Evolutionary conservation across 2,113 vertebrate genomes (phyloP).

Genomic region (human (Homo sapiens)): DNA sequence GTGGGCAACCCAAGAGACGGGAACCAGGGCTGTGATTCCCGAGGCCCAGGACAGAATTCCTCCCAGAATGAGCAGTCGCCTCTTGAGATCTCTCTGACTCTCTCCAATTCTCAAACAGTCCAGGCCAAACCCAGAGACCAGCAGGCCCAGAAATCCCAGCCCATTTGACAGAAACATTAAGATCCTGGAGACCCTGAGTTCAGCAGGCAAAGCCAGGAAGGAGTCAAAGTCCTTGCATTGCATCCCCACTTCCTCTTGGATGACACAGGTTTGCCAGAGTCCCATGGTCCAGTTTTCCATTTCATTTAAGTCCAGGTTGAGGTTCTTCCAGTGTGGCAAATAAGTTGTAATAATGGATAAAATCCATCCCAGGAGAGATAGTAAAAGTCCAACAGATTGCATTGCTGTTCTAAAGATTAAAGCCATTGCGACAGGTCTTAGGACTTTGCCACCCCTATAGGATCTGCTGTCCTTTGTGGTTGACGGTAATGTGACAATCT

Average conservation of each 20-base stretch:
- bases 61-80: constrained; percentile 86
- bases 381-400: constrained; percentile 89
- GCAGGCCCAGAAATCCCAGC: constrained; percentile 87
- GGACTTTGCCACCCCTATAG: constrained; percentile 43
- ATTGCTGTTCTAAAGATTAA: constrained; percentile 72
- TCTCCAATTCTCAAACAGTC: constrained; percentile 88
- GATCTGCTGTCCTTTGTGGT: constrained; percentile 61
- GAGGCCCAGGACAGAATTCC: constrained; percentile 90
- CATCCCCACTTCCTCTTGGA: constrained; percentile 85
- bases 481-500: constrained; percentile 66
- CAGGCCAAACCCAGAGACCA: constrained; percentile 88
- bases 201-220: constrained; percentile 86
- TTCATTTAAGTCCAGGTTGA: constrained; percentile 91
- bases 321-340: constrained; percentile 95
- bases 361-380: constrained; percentile 91
- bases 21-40: constrained; percentile 88
- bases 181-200: constrained; percentile 87
- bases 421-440: constrained; percentile 75
- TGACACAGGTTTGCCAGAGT: constrained; percentile 89
- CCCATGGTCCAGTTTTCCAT: constrained; percentile 90
- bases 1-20: constrained; percentile 94
- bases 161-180: constrained; percentile 87
- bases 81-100: constrained; percentile 84
- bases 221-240: constrained; percentile 89
- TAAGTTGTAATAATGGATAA: constrained; percentile 91